Conservation (phyloP, 2,888 invertebrate genomes). For the Crioceris asparagi region DNA sequence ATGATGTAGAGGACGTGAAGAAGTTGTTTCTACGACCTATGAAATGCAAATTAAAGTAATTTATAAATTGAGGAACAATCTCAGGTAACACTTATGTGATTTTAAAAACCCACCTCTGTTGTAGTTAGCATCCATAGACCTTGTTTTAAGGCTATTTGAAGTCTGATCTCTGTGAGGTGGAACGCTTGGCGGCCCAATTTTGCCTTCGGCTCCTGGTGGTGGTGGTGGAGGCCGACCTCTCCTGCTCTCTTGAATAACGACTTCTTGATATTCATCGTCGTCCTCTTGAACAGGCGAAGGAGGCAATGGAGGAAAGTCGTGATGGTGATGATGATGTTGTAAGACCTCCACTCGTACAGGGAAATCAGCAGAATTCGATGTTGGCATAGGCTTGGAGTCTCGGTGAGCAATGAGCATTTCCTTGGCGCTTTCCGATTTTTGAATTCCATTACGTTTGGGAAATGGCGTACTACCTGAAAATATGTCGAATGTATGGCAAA, state of each 20-base stretch:
- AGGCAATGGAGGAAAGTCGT: constrained; percentile 64
- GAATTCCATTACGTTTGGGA: constrained; percentile 52
- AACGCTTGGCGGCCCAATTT: constrained; percentile 53
- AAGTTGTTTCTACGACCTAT: constrained; percentile 27
- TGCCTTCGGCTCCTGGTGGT: constrained; percentile 37
- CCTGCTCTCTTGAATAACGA: constrained; percentile 43
- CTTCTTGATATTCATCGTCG: constrained; percentile 64
- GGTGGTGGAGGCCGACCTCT: constrained; percentile 46
- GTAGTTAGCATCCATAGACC: constrained; percentile 77
- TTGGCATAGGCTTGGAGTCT: constrained; percentile 24
- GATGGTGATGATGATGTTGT: constrained; percentile 26
- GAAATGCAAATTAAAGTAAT: too few species aligned
- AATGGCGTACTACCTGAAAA: constrained; percentile 38
- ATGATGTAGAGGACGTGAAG: constrained; percentile 43
- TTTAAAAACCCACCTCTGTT: constrained; percentile 32
- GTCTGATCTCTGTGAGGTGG: constrained; percentile 58
- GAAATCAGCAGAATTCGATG: constrained; percentile 44
- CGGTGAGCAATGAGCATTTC: constrained; percentile 51
- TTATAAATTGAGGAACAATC: background rate
- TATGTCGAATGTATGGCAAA: too few species aligned
- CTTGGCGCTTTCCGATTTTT: constrained; percentile 65
- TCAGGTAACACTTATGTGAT: too few species aligned
- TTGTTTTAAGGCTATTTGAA: constrained; percentile 64
- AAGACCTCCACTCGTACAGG: constrained; percentile 56
- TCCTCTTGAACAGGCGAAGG: constrained; percentile 77